Evolutionary conservation across 2,797 vertebrate genomes (phyloP).

Genomic region (Pangasius larnaudii): DNA sequence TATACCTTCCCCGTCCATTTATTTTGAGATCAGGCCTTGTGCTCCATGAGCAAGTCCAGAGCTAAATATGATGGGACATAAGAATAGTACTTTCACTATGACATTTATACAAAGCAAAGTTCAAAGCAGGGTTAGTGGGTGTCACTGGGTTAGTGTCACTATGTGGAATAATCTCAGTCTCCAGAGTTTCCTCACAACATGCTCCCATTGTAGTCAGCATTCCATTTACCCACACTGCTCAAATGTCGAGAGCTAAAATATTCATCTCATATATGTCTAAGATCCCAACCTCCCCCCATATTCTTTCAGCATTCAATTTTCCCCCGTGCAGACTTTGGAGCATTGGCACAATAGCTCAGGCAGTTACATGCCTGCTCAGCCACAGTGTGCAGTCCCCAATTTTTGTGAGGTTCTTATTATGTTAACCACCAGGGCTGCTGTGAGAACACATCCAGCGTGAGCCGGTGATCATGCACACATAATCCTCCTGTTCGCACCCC

Average conservation of each 20-base stretch:
- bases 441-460: conserved; percentile 31
- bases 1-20: neutral
- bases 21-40: neutral
- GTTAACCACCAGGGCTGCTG: conserved; percentile 22
- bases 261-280: conserved; percentile 42
- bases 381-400: neutral
- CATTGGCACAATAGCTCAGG: conserved; percentile 18
- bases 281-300: conserved; percentile 20
- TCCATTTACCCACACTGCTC: conserved; percentile 56
- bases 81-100: conserved; percentile 3
- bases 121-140: neutral
- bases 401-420: conserved; percentile 30
- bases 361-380: conserved; percentile 21
- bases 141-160: conserved; percentile 10
- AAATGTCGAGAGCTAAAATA: conserved; percentile 56
- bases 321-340: conserved; percentile 7
- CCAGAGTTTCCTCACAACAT: conserved; percentile 50
- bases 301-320: conserved; percentile 40
- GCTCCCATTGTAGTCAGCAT: conserved; percentile 53
- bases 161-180: conserved; percentile 41
- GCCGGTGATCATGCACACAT: conserved; percentile 39
- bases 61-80: conserved; percentile 45
- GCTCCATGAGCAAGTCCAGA: conserved; percentile 7
- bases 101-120: neutral
- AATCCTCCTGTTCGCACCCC: conserved; percentile 44